Evolutionary conservation across 1,140 invertebrate genomes (phyloP), one percentile per base, ranked within the genome.

Genomic region (Solenopsis invicta): DNA sequence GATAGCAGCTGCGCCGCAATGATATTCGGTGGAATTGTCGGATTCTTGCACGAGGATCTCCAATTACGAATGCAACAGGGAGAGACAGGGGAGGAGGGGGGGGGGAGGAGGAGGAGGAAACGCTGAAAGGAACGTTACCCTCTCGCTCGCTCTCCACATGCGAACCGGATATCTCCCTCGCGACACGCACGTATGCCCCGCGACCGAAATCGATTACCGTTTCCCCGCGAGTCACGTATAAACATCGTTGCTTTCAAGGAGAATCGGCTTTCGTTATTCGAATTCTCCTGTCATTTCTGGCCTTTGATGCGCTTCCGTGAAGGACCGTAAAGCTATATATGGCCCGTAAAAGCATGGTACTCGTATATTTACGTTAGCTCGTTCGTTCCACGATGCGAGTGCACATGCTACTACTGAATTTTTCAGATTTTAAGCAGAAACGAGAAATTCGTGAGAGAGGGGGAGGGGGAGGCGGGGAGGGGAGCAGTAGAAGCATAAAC

Each of bases 281-380:
- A 74, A 21, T n/a, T n/a, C 37, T 37, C n/a, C 16, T 56, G 80
- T 61, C 69, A 59, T 82, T 74, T 21, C 80, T 48, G 41, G 6
- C 24, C 67, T 82, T 74, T 82, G 67, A 74, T 45, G 24, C 18
- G 21, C 45, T 61, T 74, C 67, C 54, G 59, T 24, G 52, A 34
- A 74, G 24, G 37, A 74, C 21, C 56, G 59, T 61, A 48, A 66
- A 67, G 59, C 37, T 77, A 62, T n/a, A 37, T 37, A 8, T 18
- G 24, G 13, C 13, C 24, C 67, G 78, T 74, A 82, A 82, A 82
- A 82, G 67, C 67, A 50, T 13, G 24, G 24, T 74, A 50, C 41
- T 74, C 67, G 67, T 74, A 66, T 80, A 82, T 82, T 82, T 82
- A 82, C 67, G 80, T 82, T 74, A 74, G 54, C 54, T 82, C 52